Evolutionary conservation across 2,888 invertebrate species (phyloP), one percentile per base, ranked within the genome.

Genomic region (Anarsia innoxiella): DNA sequence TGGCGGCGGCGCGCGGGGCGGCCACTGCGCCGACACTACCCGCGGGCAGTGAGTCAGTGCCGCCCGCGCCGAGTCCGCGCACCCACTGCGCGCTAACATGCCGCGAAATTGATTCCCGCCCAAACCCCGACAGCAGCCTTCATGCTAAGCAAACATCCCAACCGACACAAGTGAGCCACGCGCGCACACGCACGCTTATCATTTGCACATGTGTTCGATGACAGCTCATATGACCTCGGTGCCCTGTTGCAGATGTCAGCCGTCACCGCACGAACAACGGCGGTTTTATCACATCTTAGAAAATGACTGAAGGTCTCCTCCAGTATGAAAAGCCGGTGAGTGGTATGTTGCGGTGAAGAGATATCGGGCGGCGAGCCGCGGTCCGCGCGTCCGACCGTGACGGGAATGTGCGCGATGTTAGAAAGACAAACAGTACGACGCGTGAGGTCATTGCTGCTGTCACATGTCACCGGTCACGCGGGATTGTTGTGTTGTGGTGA

Each of bases 251-350:
- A 80, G 78, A 82, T 82, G 82, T 72, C 79, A 79, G 64, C 80
- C 78, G 64, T 75, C 74, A 64, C 78, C 79, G 75, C 77, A 82
- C 67, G 70, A 65, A 65, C 69, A 66, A 61, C 74, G 83, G 77
- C 82, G 82, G 65, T 80, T 79, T 68, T 82, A 80, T 78, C 80
- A 83, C 59, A 83, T 79, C 66, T 69, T 84, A 66, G 83, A 83
- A 82, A 83, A 84, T 84, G 83, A 83, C 83, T 83, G 83, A 83
- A 69, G 77, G 77, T 61, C 61, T 65, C 50, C 55, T 59, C 53
- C 69, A 68, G 58, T 69, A 82, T 83, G 82, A 74, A 56, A 78
- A 77, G 67, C 70, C 80, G 78, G 83, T 84, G 65, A 83, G 83
- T 79, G 55, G 42, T 12, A 12, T 28, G 19, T 11, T 12, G 10